phyloP scores from a whole-genome alignment of 2,888 invertebrate genomes.

The Leptothorax acervorum region DNA sequence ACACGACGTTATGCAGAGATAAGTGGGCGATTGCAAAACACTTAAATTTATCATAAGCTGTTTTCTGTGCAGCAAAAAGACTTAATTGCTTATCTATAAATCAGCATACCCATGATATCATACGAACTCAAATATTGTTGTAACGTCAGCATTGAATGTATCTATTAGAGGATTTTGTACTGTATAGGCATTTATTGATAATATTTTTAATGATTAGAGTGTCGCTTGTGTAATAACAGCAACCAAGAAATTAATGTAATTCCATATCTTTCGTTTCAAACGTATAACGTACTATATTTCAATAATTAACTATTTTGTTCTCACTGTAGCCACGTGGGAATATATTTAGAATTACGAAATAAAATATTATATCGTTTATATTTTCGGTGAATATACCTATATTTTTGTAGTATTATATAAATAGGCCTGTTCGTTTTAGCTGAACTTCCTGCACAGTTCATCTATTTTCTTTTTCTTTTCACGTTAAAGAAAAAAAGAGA shows the following conservation, averaged over 20 bases:
- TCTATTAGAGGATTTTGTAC: background rate
- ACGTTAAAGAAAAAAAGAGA: too few relatives aligned
- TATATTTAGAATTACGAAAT: too few relatives aligned
- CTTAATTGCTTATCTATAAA: conserved; percentile 16
- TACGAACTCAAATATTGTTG: background rate
- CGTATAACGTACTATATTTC: background rate
- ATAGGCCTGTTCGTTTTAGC: too few relatives aligned
- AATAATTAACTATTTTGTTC: background rate
- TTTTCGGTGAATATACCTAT: too few relatives aligned
- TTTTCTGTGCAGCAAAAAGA: background rate
- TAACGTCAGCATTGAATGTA: background rate
- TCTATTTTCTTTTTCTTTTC: too few relatives aligned
- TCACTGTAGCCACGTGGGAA: background rate
- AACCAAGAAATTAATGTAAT: background rate
- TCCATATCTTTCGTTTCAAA: background rate
- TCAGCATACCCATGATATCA: background rate
- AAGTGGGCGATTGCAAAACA: conserved; percentile 13
- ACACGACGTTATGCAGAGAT: background rate
- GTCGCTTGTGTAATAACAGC: background rate
- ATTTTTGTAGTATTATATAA: too few relatives aligned
- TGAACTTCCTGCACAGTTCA: too few relatives aligned
- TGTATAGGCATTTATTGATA: background rate
- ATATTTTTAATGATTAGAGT: background rate
- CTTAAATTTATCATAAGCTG: background rate
- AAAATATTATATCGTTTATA: too few relatives aligned